Evolutionary conservation across 2,797 vertebrate genomes (phyloP), one percentile per base, ranked within the genome.

Genomic region (Philypnodon macrostomus): DNA sequence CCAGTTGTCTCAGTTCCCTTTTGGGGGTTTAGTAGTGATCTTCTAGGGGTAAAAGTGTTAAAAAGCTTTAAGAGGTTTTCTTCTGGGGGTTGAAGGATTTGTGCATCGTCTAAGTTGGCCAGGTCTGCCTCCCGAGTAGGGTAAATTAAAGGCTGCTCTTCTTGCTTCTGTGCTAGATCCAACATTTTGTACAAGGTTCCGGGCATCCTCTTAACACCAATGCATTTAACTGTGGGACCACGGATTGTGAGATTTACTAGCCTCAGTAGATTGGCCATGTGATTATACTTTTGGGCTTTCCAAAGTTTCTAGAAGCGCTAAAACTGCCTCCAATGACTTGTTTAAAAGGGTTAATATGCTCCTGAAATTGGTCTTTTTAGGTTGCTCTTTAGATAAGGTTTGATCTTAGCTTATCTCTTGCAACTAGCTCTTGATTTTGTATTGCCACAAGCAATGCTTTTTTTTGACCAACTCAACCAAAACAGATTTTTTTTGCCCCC

Each of bases 1-100:
- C 63, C 84, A 78, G 83, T 81, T 78, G 52, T 83, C 86, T 87
- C 84, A 88, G 86, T 87, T 85, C 83, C 84, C 73, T 38, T 24
- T 58, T 38, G 19, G n/a, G 9, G 49, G 44, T 68, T 61, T 6
- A 12, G 27, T 52, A 18, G 23, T 21, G 14, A 47, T 56, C 41
- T 36, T 35, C 18, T 27, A 17, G 4, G 31, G 32, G 53, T 50
- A 7, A 6, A 9, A 38, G 12, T 29, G 34, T 39, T 37, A 9
- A 4, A 17, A 12, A 31, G 45, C 40, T 49, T 53, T 11, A 42
- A 30, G 30, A 26, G 45, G n/a, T 55, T 31, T 27, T 18, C 26
- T 31, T 16, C 0, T 12, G 12, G 36, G 35, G 37, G 33, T 14
- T 13, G 6, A 30, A 7, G 33, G 49, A 53, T n/a, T 52, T 12